These are phyloP conservation scores for Physella acuta DNA, from an alignment of 1,140 invertebrate genomes.

Conservation along the genomic window DNA sequence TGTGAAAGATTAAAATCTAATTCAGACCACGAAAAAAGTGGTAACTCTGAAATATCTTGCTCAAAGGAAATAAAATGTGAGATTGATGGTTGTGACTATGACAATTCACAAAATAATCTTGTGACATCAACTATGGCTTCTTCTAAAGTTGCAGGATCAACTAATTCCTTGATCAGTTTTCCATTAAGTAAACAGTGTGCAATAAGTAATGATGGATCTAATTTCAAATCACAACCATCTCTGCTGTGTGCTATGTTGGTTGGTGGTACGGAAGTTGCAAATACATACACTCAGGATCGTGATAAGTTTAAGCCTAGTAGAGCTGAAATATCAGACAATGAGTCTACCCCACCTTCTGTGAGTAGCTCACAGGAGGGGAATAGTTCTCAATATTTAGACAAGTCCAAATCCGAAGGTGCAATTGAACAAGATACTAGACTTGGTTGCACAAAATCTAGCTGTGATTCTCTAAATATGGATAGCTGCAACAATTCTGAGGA, in stretches of 20 bases:
- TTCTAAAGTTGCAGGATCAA: background rate
- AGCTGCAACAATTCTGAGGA: too few relatives aligned
- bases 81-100: too few relatives aligned
- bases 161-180: background rate
- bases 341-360: too few relatives aligned
- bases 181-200: background rate
- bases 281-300: slow-evolving; percentile 24
- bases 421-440: too few relatives aligned
- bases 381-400: too few relatives aligned
- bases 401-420: too few relatives aligned
- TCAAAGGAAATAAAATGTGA: background rate
- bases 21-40: too few relatives aligned
- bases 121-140: too few relatives aligned
- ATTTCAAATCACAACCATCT: slow-evolving; percentile 18
- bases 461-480: background rate
- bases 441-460: too few relatives aligned
- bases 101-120: background rate
- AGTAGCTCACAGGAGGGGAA: too few relatives aligned
- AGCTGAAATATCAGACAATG: slow-evolving; percentile 1
- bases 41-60: too few relatives aligned
- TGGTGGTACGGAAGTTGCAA: slow-evolving; percentile 27
- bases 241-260: slow-evolving; percentile 32
- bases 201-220: background rate
- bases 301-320: background rate
- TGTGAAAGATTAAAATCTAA: too few relatives aligned